Evolutionary conservation across 2,113 vertebrate genomes (phyloP), one percentile per base, ranked within the genome.

Genomic region (Oncorhynchus mykiss): DNA sequence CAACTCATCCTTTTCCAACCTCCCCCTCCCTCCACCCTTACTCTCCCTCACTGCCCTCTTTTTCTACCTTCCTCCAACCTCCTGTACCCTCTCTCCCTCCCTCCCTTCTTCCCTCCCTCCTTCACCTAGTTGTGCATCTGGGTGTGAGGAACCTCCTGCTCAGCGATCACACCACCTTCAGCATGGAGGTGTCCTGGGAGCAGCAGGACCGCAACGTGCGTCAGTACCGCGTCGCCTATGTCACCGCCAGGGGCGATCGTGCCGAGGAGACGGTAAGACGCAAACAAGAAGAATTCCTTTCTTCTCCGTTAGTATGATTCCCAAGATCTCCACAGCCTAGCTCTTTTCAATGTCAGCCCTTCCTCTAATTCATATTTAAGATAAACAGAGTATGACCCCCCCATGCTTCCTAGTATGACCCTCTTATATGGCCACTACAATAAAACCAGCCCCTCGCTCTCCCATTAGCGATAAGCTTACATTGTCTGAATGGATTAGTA

Each of bases 151-250:
- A 94, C 85, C 84, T 99, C 84, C 89, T 90, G 80, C 82, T 99
- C 64, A 94, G 94, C 24, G 95, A 96, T 16, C 95, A 97, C 83
- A 97, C 96, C 16, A 93, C 96, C 45, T 98, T 93, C 81, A 99
- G 98, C 67, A 82, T 99, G 78, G 90, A 90, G 39, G 95, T 96
- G 39, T 86, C 92, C 0, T 99, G 98, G 98, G 95, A 95, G 76
- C 85, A 92, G 31, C 88, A 87, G 0, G 94, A 96, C 84, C 70
- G 92, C 79, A 92, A 84, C 0, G 87, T 94, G 76, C 93, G 88
- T 5, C 95, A 96, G 64, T 98, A 96, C 88, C 90, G 94, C 39
- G 94, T 99, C 79, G 92, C 91, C 78, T 99, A 97, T 76, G 51
- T 96, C 75, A 94, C 93, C 1, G 84, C 91, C 0, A 90, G 83